A percentile compares a stretch with the other conserved stretches of the same genome.
phyloP scores from a whole-genome alignment of 1,140 invertebrate species.

The Ceratina calcarata region DNA sequence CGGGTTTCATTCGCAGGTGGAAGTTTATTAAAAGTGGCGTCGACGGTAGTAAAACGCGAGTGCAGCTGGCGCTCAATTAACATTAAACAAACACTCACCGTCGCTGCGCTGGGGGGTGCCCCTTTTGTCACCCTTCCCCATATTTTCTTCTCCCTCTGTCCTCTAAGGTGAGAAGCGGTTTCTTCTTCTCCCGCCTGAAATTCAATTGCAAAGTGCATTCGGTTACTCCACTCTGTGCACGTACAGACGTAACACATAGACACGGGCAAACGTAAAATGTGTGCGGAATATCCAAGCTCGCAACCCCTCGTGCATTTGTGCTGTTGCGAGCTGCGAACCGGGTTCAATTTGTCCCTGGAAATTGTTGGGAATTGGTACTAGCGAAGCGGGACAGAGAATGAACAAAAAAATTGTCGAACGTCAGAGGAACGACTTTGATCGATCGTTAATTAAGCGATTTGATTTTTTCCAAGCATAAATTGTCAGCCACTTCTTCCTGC shows the following conservation, averaged over 20 bases:
- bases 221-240: constrained; percentile 11
- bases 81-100: constrained; percentile 70
- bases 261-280: too few species aligned
- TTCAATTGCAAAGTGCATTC: constrained; percentile 58
- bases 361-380: background rate
- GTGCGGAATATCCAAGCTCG: background rate
- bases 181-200: constrained; percentile 69
- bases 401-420: background rate
- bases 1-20: too few species aligned
- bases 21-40: too few species aligned
- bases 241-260: too few species aligned
- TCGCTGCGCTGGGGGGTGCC: constrained; percentile 77
- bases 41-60: background rate
- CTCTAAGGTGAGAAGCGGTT: constrained; percentile 64
- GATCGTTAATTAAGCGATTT: too few species aligned
- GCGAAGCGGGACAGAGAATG: background rate
- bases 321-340: background rate
- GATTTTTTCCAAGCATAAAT: too few species aligned
- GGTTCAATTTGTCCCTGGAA: constrained; percentile 7
- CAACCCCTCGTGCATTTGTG: background rate
- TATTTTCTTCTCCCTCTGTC: constrained; percentile 71
- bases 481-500: too few species aligned
- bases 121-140: constrained; percentile 80
- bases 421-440: too few species aligned
- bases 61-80: constrained; percentile 3